Evolutionary conservation across 1,140 invertebrate species (phyloP), one percentile per base, ranked within the genome.

Genomic region (Oppia nitens): DNA sequence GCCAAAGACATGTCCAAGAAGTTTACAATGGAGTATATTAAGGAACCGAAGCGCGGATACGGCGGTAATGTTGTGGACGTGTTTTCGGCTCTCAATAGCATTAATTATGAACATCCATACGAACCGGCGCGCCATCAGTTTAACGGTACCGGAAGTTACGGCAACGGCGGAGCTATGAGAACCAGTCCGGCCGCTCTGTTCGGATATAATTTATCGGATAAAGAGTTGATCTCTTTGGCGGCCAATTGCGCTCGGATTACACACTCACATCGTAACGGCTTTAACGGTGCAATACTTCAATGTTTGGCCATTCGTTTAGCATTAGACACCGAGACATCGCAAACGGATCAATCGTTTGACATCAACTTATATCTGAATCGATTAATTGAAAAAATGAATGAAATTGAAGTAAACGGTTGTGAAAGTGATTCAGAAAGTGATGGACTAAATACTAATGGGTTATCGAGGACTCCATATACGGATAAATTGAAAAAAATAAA

Each of bases 121-220:
- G 65, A 65, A 23, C 83, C 84, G 50, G 84, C 83, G 1, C 74
- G 70, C 52, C 71, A 79, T 66, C 81, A 84, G 67, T 87, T 85
- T 73, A 68, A 76, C 66, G 83, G 83, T 17, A 60, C 66, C 58
- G 84, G 84, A 2, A 85, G 83, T 4, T 83, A 77, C 75, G 85
- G 84, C 21, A 87, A 86, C 73, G 84, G 84, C 17, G 73, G 62
- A 50, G 82, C 83, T 1, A 87, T 87, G 83, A 75, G 84, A 67
- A 76, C 85, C 26, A 69, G 80, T 14, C 84, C 84, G n/a, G 69
- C 82, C 54, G 75, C 81, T 11, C 68, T 88, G 14, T 83, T 80
- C 70, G 78, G 71, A 60, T 72, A 77, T 59, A 62, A 57, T 55
- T 67, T 76, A n/a, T 21, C 59, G 14, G 48, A 57, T 24, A 59